These are phyloP conservation scores for Ceratina calcarata DNA, from an alignment of 1,140 invertebrate species.

Conservation along the genomic window DNA sequence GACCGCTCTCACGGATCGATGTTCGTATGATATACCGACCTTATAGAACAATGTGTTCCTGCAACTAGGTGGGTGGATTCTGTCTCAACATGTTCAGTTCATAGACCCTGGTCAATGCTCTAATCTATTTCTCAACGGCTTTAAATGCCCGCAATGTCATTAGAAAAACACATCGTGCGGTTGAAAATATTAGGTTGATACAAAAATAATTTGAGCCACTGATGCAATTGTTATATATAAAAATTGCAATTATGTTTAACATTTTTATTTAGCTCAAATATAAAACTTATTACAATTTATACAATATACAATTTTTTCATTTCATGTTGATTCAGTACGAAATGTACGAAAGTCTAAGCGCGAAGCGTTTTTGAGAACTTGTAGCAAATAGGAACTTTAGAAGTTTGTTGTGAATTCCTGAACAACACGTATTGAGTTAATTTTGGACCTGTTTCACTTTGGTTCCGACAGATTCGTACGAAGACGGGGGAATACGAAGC, in stretches of 20 bases:
- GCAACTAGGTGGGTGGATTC: slow-evolving; percentile 38
- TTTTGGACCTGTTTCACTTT: slow-evolving; percentile 17
- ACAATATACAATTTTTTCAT: no score
- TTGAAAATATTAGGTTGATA: no score
- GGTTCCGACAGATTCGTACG: not conserved
- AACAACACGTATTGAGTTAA: slow-evolving; percentile 5
- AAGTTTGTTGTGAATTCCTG: not conserved
- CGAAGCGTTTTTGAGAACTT: not conserved
- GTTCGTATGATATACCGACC: slow-evolving; percentile 47
- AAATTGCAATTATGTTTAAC: no score
- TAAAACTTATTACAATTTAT: no score
- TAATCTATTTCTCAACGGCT: slow-evolving; percentile 14
- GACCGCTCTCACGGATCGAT: slow-evolving; percentile 55
- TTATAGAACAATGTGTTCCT: slow-evolving; percentile 49
- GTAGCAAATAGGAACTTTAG: not conserved
- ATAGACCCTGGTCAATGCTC: slow-evolving; percentile 38
- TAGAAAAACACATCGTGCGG: not conserved
- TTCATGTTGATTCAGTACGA: no score
- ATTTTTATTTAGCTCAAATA: no score
- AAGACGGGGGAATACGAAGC: slow-evolving; percentile 27
- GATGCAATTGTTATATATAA: no score
- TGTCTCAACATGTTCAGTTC: slow-evolving; percentile 30
- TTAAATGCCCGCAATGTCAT: not conserved
- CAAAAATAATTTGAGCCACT: no score
- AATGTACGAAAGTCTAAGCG: not conserved